These are phyloP conservation scores for Timema cristinae DNA, from an alignment of 2,888 invertebrate species.

Conservation along the genomic window DNA sequence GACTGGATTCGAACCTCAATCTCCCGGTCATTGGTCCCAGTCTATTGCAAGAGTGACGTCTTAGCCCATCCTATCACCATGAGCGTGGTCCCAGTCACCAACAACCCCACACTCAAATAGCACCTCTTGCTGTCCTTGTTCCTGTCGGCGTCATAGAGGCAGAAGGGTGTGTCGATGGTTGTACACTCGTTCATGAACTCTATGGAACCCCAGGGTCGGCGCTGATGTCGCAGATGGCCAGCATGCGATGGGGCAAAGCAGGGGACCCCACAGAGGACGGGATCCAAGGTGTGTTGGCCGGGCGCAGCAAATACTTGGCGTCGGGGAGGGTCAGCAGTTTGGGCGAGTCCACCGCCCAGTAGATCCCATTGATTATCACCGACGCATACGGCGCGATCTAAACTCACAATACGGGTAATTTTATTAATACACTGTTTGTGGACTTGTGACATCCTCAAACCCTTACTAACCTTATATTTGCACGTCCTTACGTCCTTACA, in stretches of 20 bases:
- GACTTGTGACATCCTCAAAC: no score
- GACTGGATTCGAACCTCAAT: no score
- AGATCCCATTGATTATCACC: slow-evolving; percentile 96
- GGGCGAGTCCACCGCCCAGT: slow-evolving; percentile 97
- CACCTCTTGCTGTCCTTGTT: slow-evolving; percentile 93
- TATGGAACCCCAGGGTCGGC: slow-evolving; percentile 99
- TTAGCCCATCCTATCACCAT: no score
- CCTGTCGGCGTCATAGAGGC: slow-evolving; percentile 97
- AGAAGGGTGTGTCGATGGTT: slow-evolving; percentile 98
- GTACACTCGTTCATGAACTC: slow-evolving; percentile 99
- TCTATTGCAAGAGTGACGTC: no score
- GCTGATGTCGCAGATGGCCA: slow-evolving; percentile 96
- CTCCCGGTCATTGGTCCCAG: no score
- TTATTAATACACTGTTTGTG: no score
- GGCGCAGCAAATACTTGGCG: slow-evolving; percentile 87
- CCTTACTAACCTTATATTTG: background rate
- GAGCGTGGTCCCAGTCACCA: no score
- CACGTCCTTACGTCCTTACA: background rate
- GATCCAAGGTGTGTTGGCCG: slow-evolving; percentile 89
- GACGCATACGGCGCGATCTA: slow-evolving; percentile 96
- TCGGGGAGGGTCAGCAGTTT: slow-evolving; percentile 96
- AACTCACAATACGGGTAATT: slow-evolving; percentile 20
- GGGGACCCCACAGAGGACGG: slow-evolving; percentile 85
- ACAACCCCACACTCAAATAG: no score
- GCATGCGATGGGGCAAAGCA: slow-evolving; percentile 81